Percentiles rank a stretch among this genome's conserved stretches.
Evolutionary conservation across 1,140 invertebrate genomes (phyloP).

Genomic region (Vollenhovia emeryi): DNA sequence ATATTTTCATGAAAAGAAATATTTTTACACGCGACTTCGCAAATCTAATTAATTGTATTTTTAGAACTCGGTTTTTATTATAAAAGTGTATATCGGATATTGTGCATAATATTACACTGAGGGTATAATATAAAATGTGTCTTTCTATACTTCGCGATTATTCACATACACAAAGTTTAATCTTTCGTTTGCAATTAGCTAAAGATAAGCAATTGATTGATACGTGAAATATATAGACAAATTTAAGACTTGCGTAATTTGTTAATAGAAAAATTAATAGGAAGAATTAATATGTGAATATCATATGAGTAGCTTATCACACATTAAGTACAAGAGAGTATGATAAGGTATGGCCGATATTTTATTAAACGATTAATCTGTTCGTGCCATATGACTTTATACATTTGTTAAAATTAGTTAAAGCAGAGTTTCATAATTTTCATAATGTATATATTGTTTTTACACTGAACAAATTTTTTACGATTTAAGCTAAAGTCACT

Average conservation of each 20-base stretch:
- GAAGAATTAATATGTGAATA: slow-evolving; percentile 36
- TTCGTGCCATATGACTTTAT: slow-evolving; percentile 68
- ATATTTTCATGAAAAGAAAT: slow-evolving; percentile 18
- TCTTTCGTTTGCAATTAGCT: background rate
- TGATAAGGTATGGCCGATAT: slow-evolving; percentile 58
- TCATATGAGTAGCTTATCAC: slow-evolving; percentile 23
- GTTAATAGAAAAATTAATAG: slow-evolving; percentile 12
- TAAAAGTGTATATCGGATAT: slow-evolving; percentile 28
- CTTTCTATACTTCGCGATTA: slow-evolving; percentile 21
- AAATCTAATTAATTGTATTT: slow-evolving; percentile 40
- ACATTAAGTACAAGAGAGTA: slow-evolving; percentile 20
- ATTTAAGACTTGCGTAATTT: slow-evolving; percentile 5
- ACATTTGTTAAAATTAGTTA: slow-evolving; percentile 54
- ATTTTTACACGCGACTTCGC: slow-evolving; percentile 36
- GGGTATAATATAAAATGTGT: slow-evolving; percentile 25
- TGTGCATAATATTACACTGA: slow-evolving; percentile 17
- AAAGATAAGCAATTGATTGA: slow-evolving; percentile 13
- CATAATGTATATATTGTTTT: slow-evolving; percentile 51
- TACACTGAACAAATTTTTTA: slow-evolving; percentile 59
- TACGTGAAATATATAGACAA: slow-evolving; percentile 10
- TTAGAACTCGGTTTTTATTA: slow-evolving; percentile 44
- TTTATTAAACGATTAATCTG: slow-evolving; percentile 52
- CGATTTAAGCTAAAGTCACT: slow-evolving; percentile 72
- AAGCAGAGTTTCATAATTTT: slow-evolving; percentile 52
- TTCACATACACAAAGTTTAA: slow-evolving; percentile 9